These are phyloP conservation scores for Zoroaster sp. DNA, from an alignment of 53 echinoderm and acorn worm species.

Conservation along the genomic window DNA sequence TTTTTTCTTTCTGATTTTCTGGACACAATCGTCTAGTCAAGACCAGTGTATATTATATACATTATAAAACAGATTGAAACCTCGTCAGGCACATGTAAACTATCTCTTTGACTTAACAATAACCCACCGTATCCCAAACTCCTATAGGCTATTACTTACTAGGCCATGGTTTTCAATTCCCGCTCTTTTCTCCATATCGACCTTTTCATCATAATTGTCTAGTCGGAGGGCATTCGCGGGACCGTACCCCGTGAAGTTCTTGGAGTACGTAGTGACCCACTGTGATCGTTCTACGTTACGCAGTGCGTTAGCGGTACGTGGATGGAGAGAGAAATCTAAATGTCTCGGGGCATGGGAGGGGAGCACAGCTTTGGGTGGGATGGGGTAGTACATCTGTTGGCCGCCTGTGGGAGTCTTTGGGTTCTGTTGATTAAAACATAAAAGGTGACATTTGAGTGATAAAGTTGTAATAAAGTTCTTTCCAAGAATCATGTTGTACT, in stretches of 20 bases:
- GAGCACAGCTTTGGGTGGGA: constrained; percentile 91
- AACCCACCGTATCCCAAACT: neutral
- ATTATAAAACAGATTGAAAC: too few species aligned
- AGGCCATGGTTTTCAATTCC: constrained; percentile 91
- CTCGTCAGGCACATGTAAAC: too few species aligned
- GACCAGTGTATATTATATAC: too few species aligned
- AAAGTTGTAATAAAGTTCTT: too few species aligned
- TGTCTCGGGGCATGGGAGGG: constrained; percentile 91
- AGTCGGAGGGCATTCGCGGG: constrained; percentile 81
- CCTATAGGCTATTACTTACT: constrained; percentile 68
- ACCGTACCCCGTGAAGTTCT: constrained; percentile 86
- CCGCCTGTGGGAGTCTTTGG: constrained; percentile 85
- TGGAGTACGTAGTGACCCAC: constrained; percentile 92
- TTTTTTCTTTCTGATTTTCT: too few species aligned
- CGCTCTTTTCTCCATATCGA: constrained; percentile 71
- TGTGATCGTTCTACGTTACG: constrained; percentile 95
- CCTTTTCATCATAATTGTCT: constrained; percentile 88
- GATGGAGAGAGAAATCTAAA: constrained; percentile 81
- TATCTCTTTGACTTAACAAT: too few species aligned
- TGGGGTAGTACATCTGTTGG: constrained; percentile 93
- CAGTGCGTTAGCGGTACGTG: constrained; percentile 88
- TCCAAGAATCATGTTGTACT: too few species aligned
- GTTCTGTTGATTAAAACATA: constrained; percentile 72
- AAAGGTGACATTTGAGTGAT: too few species aligned
- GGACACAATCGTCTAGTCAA: too few species aligned